Percentiles rank a stretch among this genome's conserved stretches.
Evolutionary conservation across 2,797 vertebrate species (phyloP).

Genomic region (Merluccius polli): DNA sequence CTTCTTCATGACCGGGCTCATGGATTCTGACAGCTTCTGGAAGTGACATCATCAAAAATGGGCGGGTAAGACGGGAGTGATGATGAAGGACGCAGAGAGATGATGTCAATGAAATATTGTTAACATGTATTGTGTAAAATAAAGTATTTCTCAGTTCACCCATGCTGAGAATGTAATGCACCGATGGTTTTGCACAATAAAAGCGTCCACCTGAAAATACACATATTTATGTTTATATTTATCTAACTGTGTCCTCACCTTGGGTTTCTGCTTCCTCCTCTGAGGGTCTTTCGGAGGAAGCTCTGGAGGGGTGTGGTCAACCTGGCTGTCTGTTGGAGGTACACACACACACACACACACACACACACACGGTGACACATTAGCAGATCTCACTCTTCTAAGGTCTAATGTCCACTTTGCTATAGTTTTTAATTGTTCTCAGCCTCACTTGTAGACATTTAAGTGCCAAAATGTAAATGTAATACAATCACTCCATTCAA

Average conservation of each 20-base stretch:
- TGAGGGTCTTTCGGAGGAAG: constrained; percentile 63
- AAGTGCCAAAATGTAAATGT: too few relatives aligned
- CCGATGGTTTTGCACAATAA: background rate
- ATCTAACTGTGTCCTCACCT: constrained; percentile 30
- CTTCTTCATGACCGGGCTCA: constrained; percentile 62
- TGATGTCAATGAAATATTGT: background rate
- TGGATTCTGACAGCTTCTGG: constrained; percentile 57
- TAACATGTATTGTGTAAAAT: background rate
- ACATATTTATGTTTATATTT: background rate
- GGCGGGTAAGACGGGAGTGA: background rate
- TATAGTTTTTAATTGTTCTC: background rate
- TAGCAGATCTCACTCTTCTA: background rate
- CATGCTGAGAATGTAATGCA: background rate
- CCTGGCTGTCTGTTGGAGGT: constrained; percentile 42
- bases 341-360: constrained; percentile 25
- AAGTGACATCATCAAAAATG: background rate
- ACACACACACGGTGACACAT: constrained; percentile 1
- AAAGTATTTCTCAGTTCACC: background rate
- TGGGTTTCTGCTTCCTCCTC: constrained; percentile 32
- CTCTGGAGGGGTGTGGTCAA: constrained; percentile 66
- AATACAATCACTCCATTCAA: background rate
- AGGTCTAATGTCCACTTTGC: background rate
- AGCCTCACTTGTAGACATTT: too few relatives aligned
- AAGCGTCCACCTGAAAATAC: background rate
- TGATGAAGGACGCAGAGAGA: background rate